Evolutionary conservation across 1,140 invertebrate genomes (phyloP).

Genomic region (Cephus cinctus): DNA sequence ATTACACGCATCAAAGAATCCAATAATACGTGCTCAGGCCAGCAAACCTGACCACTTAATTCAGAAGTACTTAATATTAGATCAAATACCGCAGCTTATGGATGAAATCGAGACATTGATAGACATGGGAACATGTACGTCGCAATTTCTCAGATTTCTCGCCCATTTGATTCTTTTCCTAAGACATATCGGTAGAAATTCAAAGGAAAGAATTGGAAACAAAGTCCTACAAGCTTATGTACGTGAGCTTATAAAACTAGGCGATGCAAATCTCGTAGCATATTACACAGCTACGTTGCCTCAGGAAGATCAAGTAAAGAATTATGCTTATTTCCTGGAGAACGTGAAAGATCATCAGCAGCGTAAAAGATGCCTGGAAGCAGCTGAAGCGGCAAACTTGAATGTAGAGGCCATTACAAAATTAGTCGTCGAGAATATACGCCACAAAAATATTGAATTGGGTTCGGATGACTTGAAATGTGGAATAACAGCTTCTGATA

Average conservation of each 20-base stretch:
- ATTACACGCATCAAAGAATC: constrained; percentile 59
- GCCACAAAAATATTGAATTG: constrained; percentile 47
- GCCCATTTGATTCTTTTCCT: constrained; percentile 85
- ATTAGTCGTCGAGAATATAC: constrained; percentile 78
- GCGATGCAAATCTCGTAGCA: constrained; percentile 77
- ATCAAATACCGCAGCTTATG: constrained; percentile 66
- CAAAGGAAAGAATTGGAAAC: constrained; percentile 68
- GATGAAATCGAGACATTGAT: constrained; percentile 59
- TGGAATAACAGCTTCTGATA: constrained; percentile 62
- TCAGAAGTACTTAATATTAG: constrained; percentile 76
- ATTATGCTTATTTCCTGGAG: constrained; percentile 80
- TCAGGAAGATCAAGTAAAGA: constrained; percentile 66
- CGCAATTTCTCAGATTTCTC: constrained; percentile 74
- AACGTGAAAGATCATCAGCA: constrained; percentile 66
- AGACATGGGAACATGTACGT: constrained; percentile 34
- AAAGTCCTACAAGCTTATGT: constrained; percentile 74
- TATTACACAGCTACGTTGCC: constrained; percentile 81
- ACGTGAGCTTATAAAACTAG: constrained; percentile 68
- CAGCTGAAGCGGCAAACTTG: constrained; percentile 73
- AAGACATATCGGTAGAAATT: constrained; percentile 70
- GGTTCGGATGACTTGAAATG: constrained; percentile 37
- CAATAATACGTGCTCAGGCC: constrained; percentile 56
- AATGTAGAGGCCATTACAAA: constrained; percentile 83
- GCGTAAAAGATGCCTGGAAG: constrained; percentile 60
- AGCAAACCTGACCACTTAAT: constrained; percentile 65